Evolutionary conservation across 2,888 invertebrate species (phyloP).

Genomic region (Ellobium chinense): DNA sequence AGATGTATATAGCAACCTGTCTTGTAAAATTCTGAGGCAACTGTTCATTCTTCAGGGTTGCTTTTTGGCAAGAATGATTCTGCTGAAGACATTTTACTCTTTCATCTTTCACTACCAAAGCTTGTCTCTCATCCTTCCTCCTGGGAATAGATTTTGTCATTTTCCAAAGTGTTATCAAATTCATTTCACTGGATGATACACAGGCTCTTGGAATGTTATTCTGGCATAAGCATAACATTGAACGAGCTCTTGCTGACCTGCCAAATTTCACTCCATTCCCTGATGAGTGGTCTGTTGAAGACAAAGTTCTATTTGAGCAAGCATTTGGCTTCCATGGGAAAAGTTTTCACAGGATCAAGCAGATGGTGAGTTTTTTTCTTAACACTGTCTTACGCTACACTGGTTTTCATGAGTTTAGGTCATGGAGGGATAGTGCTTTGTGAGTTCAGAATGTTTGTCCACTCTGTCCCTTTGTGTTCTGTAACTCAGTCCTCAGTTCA

Average conservation of each 20-base stretch:
- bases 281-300: constrained; percentile 98
- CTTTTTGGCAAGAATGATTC: too few relatives aligned
- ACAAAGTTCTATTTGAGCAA: constrained; percentile 98
- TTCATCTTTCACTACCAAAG: neutral
- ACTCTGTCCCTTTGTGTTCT: too few relatives aligned
- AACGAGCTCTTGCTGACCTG: constrained; percentile 93
- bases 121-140: too few relatives aligned
- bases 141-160: too few relatives aligned
- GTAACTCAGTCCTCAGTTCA: too few relatives aligned
- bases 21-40: neutral
- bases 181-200: too few relatives aligned
- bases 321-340: constrained; percentile 99
- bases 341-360: constrained; percentile 96
- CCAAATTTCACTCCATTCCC: constrained; percentile 98
- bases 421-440: too few relatives aligned
- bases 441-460: too few relatives aligned
- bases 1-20: neutral
- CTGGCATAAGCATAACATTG: constrained; percentile 98
- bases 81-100: neutral
- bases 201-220: constrained; percentile 96
- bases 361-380: constrained; percentile 94
- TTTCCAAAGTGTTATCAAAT: too few relatives aligned
- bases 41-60: too few relatives aligned
- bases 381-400: too few relatives aligned
- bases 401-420: too few relatives aligned